Conservation (phyloP, 2,888 invertebrate species). For the Amiota communis region DNA sequence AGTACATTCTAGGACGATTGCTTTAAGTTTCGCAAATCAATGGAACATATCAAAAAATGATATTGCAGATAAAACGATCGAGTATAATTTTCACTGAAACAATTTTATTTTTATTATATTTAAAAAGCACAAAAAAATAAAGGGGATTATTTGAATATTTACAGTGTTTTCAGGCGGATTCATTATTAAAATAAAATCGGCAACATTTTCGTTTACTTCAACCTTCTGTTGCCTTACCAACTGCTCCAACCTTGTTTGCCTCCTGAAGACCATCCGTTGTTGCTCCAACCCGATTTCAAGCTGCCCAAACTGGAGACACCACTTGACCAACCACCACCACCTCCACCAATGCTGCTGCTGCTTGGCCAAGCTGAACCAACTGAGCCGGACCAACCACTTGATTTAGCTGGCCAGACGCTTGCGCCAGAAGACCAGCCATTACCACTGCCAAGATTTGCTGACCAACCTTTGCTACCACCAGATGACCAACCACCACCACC, state of each 20-base stretch:
- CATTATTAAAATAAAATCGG: constrained; percentile 17
- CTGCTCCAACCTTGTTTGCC: constrained; percentile 50
- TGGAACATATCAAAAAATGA: no score
- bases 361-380: constrained; percentile 41
- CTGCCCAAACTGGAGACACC: constrained; percentile 39
- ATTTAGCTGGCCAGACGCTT: constrained; percentile 45
- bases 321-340: constrained; percentile 39
- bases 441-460: constrained; percentile 45
- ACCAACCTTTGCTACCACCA: constrained; percentile 49
- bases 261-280: constrained; percentile 31
- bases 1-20: no score
- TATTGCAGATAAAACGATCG: no score
- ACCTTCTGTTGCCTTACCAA: constrained; percentile 43
- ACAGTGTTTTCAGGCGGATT: constrained; percentile 38
- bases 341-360: constrained; percentile 30
- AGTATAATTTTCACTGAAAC: constrained; percentile 13
- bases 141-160: neutral
- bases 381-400: constrained; percentile 48
- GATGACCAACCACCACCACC: constrained; percentile 50
- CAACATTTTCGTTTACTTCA: constrained; percentile 32
- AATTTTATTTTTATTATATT: constrained; percentile 40
- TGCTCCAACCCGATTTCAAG: constrained; percentile 39
- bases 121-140: constrained; percentile 34
- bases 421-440: constrained; percentile 38
- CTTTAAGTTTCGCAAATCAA: no score